Conservation (phyloP, 2,113 vertebrate genomes). For the Limanda limanda region DNA sequence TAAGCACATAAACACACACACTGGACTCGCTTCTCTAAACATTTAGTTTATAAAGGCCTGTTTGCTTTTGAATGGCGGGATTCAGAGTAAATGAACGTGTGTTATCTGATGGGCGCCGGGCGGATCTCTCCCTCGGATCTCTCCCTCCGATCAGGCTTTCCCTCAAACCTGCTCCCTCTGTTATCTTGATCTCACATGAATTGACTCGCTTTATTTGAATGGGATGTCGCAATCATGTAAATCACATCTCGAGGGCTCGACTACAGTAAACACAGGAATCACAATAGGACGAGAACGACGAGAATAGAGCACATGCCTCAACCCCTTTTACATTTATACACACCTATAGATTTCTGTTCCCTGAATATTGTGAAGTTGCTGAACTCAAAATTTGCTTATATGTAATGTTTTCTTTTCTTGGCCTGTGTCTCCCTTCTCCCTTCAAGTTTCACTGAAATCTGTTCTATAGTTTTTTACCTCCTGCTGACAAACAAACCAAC, state of each 20-base stretch:
- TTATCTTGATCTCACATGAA: background rate
- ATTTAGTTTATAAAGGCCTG: conserved; percentile 24
- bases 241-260: too few relatives aligned
- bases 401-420: too few relatives aligned
- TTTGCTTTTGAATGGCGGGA: background rate
- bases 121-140: fast-evolving
- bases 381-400: too few relatives aligned
- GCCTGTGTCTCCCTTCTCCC: background rate
- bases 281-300: too few relatives aligned
- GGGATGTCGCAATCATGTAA: background rate
- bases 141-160: background rate
- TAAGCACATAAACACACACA: background rate
- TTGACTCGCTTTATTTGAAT: background rate
- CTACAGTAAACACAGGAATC: too few relatives aligned
- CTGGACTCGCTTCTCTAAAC: conserved; percentile 15
- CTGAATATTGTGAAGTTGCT: background rate
- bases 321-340: too few relatives aligned
- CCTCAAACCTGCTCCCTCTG: background rate
- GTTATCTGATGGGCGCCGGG: background rate
- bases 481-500: too few relatives aligned
- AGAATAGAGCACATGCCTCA: too few relatives aligned
- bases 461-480: too few relatives aligned
- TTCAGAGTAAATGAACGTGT: background rate
- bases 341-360: too few relatives aligned
- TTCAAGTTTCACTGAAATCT: background rate